These are phyloP conservation scores for Spodoptera littoralis DNA, from an alignment of 2,888 invertebrate species.

Conservation along the genomic window DNA sequence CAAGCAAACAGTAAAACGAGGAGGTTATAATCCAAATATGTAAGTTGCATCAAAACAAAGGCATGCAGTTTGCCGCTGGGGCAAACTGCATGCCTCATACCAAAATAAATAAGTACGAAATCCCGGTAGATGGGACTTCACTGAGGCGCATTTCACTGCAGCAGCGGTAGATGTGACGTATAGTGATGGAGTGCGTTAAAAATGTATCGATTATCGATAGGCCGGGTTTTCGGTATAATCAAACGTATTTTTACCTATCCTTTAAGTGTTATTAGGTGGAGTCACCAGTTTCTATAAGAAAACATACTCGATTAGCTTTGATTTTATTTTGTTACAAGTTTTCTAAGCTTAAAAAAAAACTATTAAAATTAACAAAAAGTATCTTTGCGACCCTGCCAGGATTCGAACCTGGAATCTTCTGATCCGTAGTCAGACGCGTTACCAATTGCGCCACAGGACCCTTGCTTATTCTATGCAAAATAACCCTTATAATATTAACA, in stretches of 20 bases:
- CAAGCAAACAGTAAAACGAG: slow-evolving; percentile 14
- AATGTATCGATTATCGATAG: no score
- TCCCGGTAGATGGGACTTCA: slow-evolving; percentile 59
- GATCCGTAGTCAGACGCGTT: slow-evolving; percentile 92
- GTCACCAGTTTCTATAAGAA: no score
- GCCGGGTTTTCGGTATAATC: no score
- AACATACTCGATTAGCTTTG: no score
- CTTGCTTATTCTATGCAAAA: background rate
- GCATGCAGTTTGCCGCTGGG: slow-evolving; percentile 24
- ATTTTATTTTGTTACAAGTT: no score
- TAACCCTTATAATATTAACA: no score
- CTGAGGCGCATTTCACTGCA: slow-evolving; percentile 68
- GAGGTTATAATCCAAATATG: slow-evolving; percentile 26
- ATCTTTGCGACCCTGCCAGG: slow-evolving; percentile 87
- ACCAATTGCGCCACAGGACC: slow-evolving; percentile 91
- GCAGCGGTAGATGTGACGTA: slow-evolving; percentile 60
- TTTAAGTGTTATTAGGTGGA: no score
- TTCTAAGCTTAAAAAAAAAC: background rate
- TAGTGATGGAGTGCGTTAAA: slow-evolving; percentile 45
- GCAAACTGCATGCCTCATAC: slow-evolving; percentile 22
- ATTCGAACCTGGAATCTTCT: slow-evolving; percentile 91
- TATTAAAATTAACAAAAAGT: background rate
- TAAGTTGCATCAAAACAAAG: slow-evolving; percentile 49
- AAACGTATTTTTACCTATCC: no score
- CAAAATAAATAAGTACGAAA: slow-evolving; percentile 62